Conservation (phyloP, 2,797 vertebrate genomes). For the Coregonus sp. region DNA sequence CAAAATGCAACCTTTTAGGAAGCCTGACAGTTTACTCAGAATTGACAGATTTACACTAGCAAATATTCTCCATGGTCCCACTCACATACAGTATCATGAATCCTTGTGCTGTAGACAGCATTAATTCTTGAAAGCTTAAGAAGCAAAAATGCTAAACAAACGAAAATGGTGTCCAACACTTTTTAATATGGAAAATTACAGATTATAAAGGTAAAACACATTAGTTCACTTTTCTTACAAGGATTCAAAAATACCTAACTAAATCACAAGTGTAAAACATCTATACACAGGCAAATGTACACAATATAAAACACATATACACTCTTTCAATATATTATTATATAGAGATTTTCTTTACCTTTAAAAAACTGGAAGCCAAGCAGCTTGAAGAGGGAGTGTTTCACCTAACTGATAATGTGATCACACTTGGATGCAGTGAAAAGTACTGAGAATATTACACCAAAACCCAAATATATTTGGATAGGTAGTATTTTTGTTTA, state of each 20-base stretch:
- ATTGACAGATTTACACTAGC: not conserved
- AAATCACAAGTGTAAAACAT: slow-evolving; percentile 71
- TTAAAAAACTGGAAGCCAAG: slow-evolving; percentile 70
- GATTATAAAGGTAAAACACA: slow-evolving; percentile 64
- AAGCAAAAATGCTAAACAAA: slow-evolving; percentile 5
- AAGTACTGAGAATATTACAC: slow-evolving; percentile 38
- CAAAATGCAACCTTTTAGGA: too few species aligned
- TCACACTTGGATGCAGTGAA: slow-evolving; percentile 17
- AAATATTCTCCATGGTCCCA: not conserved
- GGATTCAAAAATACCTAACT: slow-evolving; percentile 64
- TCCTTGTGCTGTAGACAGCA: not conserved
- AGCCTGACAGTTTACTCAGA: too few species aligned
- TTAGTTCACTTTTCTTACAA: slow-evolving; percentile 74
- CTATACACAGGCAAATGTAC: slow-evolving; percentile 85
- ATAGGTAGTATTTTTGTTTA: slow-evolving; percentile 81
- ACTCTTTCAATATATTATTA: slow-evolving; percentile 89
- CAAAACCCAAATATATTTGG: slow-evolving; percentile 49
- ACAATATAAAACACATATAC: slow-evolving; percentile 85
- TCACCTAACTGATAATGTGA: slow-evolving; percentile 45
- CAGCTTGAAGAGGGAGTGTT: slow-evolving; percentile 74
- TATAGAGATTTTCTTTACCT: slow-evolving; percentile 76
- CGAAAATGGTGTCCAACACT: slow-evolving; percentile 62
- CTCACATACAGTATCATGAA: not conserved
- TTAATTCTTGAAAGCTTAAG: not conserved
- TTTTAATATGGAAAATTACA: slow-evolving; percentile 79